Base-by-base conservation (phyloP, 2,888 invertebrate species). In the Cyrtodaria siliqua region DNA sequence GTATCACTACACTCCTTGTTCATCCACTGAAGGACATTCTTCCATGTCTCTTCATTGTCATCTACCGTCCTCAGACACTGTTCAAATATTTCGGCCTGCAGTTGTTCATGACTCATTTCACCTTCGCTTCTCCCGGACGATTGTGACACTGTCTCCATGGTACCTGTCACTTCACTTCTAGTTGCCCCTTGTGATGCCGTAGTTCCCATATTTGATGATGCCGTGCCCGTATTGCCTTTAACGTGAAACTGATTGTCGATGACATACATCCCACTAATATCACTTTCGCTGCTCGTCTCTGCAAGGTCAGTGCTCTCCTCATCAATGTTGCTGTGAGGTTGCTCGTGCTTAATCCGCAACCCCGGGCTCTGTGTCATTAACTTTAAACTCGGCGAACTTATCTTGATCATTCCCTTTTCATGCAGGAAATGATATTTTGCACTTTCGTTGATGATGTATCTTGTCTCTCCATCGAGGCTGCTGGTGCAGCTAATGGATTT, bases 321-420 rank as follows among this genome's bases (percentile, higher is more conserved):
- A 26, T 73, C 73, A 59, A 63, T 49, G 16, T 42, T 47, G 14
- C 47, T 29, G 2, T 64, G 53, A 1, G 23, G 29, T 9, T 53
- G 20, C 12, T 55, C 44, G 14, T 62, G 26, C 29, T 61, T 72
- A 40, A 63, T 66, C 18, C 52, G 55, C n/a, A n/a, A 24, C 27
- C n/a, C 49, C 20, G 64, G 68, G 55, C 73, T 73, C 23, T 49
- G 53, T 38, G 38, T 38, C 14, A 80, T 44, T 0, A 80, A 26
- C 49, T 70, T 73, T 18, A 80, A 47, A 44, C 76, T 70, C n/a
- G 80, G 80, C 6, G 80, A 80, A 33, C 77, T 66, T n/a, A 80
- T 80, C 42, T 80, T 80, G 6, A 74, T 68, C 80, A 80, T 80
- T 4, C 80, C 80, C 62, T 80, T 80, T 2, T 80, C 80, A 56